Evolutionary conservation across 2,797 vertebrate species (phyloP), one percentile per base, ranked within the genome.

Genomic region (Tympanoctomys barrerae): DNA sequence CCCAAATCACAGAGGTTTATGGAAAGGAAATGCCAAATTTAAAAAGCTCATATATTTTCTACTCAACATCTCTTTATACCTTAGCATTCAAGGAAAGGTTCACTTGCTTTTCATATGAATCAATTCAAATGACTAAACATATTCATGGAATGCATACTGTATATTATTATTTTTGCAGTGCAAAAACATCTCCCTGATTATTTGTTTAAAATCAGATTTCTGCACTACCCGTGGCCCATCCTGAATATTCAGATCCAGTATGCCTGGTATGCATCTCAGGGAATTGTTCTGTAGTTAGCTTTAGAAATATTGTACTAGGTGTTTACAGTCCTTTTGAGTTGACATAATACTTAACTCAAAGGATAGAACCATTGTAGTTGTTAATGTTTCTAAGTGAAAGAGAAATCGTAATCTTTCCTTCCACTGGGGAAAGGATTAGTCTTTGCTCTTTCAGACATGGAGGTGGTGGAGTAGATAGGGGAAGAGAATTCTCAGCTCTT

Each of bases 81-180:
- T 94, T 26, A 62, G 7, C 42, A 84, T 88, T 84, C 49, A 61
- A n/a, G 54, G 71, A 84, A 95, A 21, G 36, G 71, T 26, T 95
- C 86, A 91, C 57, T 82, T 88, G 42, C 36, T 86, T 93, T 95
- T 89, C 28, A 87, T 89, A 21, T 64, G 71, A 92, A 77, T 73
- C 49, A n/a, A 46, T 94, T 81, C 80, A 80, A 93, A 93, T 33
- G 18, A 62, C n/a, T 81, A 75, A 83, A 95, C 42, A 31, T 93
- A 94, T 86, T 87, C 93, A 89, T 36, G 89, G 87, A 81, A 28
- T 96, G 22, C 21, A 70, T 59, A 54, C 0, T 36, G 14, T 73
- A 49, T 84, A 73, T 83, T 52, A n/a, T 42, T 92, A 70, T 33
- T 36, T 3, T 71, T 80, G 73, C 64, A 75, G 22, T 61, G 78